Evolutionary conservation across 2,797 vertebrate species (phyloP).

Genomic region (Triplophysa bombifrons): DNA sequence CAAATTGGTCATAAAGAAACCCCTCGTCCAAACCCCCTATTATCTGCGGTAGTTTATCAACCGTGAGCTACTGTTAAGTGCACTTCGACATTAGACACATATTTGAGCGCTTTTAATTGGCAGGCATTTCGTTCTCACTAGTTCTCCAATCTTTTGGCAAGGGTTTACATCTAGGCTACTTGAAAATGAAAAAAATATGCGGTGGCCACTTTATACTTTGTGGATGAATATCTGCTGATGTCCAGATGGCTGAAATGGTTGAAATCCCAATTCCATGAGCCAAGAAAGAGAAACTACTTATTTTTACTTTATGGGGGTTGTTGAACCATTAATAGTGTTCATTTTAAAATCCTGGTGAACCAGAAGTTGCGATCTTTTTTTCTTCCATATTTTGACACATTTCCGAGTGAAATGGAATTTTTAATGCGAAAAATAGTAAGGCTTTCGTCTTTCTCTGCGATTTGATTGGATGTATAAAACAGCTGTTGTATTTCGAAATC

Average conservation of each 20-base stretch:
- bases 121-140: conserved; percentile 46
- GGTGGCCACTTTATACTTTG: conserved; percentile 49
- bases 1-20: conserved; percentile 56
- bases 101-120: conserved; percentile 58
- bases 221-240: conserved; percentile 50
- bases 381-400: too few relatives aligned
- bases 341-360: too few relatives aligned
- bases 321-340: background rate
- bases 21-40: conserved; percentile 42
- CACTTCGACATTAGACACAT: conserved; percentile 31
- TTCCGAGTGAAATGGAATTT: too few relatives aligned
- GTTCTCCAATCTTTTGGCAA: conserved; percentile 51
- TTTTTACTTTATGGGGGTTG: background rate
- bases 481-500: too few relatives aligned
- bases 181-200: conserved; percentile 44
- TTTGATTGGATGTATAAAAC: too few relatives aligned
- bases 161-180: conserved; percentile 37
- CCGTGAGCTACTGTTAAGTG: conserved; percentile 36
- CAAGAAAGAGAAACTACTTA: background rate
- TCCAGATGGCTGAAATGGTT: conserved; percentile 50
- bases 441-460: too few relatives aligned
- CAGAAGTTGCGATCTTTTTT: too few relatives aligned
- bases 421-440: too few relatives aligned
- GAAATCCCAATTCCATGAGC: background rate
- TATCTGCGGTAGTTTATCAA: conserved; percentile 50